phyloP scores from a whole-genome alignment of 2,797 vertebrate species.

The Sebastes flavidus region DNA sequence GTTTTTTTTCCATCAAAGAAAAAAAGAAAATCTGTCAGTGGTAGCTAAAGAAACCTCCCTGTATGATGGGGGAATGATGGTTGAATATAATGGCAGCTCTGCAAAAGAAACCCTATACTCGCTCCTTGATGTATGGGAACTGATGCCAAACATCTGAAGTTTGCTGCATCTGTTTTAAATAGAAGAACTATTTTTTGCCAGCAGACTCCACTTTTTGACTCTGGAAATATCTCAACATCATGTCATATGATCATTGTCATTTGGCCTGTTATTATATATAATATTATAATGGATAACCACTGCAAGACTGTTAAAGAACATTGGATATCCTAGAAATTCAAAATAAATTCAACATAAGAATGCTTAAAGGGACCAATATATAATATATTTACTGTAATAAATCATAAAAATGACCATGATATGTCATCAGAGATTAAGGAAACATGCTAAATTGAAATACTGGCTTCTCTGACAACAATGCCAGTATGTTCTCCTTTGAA shows the following conservation, averaged over 20 bases:
- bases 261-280: not conserved
- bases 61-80: not conserved
- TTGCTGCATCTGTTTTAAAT: slow-evolving; percentile 61
- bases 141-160: slow-evolving; percentile 42
- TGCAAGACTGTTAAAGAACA: not conserved
- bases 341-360: not conserved
- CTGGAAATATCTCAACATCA: slow-evolving; percentile 33
- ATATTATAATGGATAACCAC: not conserved
- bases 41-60: not conserved
- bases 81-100: slow-evolving; percentile 36
- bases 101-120: slow-evolving; percentile 21
- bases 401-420: too few species aligned
- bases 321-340: not conserved
- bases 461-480: too few species aligned
- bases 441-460: too few species aligned
- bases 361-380: not conserved
- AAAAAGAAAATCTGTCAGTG: not conserved
- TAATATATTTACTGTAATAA: too few species aligned
- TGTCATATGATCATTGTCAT: not conserved
- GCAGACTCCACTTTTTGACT: slow-evolving; percentile 3
- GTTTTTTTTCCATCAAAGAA: not conserved
- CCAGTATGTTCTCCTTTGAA: too few species aligned
- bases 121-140: slow-evolving; percentile 23
- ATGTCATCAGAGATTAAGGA: too few species aligned
- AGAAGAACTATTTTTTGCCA: slow-evolving; percentile 25